Conservation (phyloP, 2,888 invertebrate genomes). For the Baronia brevicornis region DNA sequence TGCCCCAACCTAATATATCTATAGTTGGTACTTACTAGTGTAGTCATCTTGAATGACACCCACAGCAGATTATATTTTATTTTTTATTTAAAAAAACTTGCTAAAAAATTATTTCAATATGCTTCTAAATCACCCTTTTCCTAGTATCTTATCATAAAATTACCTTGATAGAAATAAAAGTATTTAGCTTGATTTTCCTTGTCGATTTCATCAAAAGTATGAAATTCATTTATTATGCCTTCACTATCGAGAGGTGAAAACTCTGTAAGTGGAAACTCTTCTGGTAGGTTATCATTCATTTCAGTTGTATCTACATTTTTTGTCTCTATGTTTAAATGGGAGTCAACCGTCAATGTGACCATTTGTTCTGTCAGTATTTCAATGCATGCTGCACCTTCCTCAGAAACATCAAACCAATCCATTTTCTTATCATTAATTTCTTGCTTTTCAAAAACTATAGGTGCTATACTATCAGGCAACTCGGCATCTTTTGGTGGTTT, state of each 20-base stretch:
- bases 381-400: constrained; percentile 52
- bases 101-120: too few relatives aligned
- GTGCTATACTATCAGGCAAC: constrained; percentile 26
- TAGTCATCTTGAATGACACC: too few relatives aligned
- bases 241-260: constrained; percentile 25
- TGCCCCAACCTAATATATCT: background rate
- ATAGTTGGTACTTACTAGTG: background rate
- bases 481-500: constrained; percentile 30
- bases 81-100: too few relatives aligned
- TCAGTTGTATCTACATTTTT: constrained; percentile 43
- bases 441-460: constrained; percentile 46
- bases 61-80: too few relatives aligned
- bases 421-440: constrained; percentile 44
- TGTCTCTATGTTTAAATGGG: constrained; percentile 53
- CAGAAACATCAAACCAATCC: constrained; percentile 61
- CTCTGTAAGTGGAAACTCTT: constrained; percentile 49
- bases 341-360: constrained; percentile 31
- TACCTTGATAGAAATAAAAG: constrained; percentile 91
- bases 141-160: too few relatives aligned
- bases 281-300: constrained; percentile 31
- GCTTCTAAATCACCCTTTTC: too few relatives aligned
- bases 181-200: constrained; percentile 72
- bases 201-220: constrained; percentile 43
- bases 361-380: constrained; percentile 42
- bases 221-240: constrained; percentile 29